A percentile compares a stretch with the other conserved stretches of the same genome.
These are phyloP conservation scores for Helicorthomorpha holstii DNA, from an alignment of 1,140 invertebrate species.

Conservation along the genomic window DNA sequence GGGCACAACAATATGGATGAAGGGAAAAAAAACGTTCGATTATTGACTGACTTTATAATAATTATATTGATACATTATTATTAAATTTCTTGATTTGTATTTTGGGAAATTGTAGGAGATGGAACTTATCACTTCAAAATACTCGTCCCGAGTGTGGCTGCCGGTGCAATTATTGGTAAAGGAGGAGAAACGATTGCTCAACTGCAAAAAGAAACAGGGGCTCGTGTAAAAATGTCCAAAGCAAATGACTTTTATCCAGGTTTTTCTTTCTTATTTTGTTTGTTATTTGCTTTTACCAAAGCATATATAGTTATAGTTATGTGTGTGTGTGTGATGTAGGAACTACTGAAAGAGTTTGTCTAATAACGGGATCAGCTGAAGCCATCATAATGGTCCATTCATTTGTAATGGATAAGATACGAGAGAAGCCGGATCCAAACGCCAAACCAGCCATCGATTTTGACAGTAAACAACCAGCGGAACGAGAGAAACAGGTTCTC, in stretches of 20 bases:
- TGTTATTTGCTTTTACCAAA: too few relatives aligned
- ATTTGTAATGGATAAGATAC: conserved; percentile 95
- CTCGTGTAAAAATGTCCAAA: conserved; percentile 95
- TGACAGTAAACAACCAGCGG: conserved; percentile 30
- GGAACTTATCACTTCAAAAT: conserved; percentile 85
- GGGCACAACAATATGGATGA: too few relatives aligned
- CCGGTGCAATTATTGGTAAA: conserved; percentile 94
- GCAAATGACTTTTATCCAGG: conserved; percentile 95
- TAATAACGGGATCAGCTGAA: conserved; percentile 86
- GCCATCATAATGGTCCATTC: conserved; percentile 84
- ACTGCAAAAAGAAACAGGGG: conserved; percentile 85
- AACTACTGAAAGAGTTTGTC: conserved; percentile 88
- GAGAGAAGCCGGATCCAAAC: conserved; percentile 87
- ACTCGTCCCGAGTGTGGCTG: conserved; percentile 83
- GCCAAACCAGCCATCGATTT: conserved; percentile 45
- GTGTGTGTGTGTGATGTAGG: conserved; percentile 34
- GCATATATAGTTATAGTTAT: too few relatives aligned
- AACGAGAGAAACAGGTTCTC: conserved; percentile 41
- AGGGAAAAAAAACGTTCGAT: too few relatives aligned
- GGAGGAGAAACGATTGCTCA: conserved; percentile 94
- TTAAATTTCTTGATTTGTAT: too few relatives aligned
- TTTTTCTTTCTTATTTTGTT: conserved; percentile 37
- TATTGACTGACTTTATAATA: too few relatives aligned
- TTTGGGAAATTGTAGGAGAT: too few relatives aligned
- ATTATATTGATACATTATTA: too few relatives aligned